Evolutionary conservation across 2,888 invertebrate species (phyloP), one percentile per base, ranked within the genome.

Genomic region (Lepidocyrtoides sp.): DNA sequence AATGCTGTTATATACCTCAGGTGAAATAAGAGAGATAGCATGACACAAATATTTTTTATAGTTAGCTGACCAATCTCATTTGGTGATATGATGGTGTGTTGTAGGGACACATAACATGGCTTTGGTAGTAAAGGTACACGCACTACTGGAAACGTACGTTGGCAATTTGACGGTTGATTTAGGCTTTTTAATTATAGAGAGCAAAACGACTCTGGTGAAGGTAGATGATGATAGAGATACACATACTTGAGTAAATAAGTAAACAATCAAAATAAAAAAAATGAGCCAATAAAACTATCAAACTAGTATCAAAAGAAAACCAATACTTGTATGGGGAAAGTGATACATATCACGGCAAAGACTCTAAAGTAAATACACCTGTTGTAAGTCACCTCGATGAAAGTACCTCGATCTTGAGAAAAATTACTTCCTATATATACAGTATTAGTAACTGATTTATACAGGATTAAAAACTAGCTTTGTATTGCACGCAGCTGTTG

Each of bases 51-150:
- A 44, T 41, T 23, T 41, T 41, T 20, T 23, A 54, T 2, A 57
- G 51, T 54, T 79, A 79, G 32, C 51, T 79, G 79, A 54, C 79
- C 79, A 79, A 79, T 79, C 54, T n/a, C 57, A 20, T 79, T 79
- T 79, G 79, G 79, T 54, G 41, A 44, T 60, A 60, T 32, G 32
- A 36, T 26, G 48, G 36, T 5, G 66, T 2, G 57, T 57, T 2
- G 57, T 20, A 1, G n/a, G 14, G 32, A 23, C 23, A 60, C 26
- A 29, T 29, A 57, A 60, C 5, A 63, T 3, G 29, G 63, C 29
- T 8, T 0, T 63, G 1, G 63, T 14, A 14, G 29, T 29, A 2
- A 32, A 66, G 66, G 26, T 60, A 60, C 48, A 48, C 60, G 26
- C 60, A 26, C 60, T 60, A 60, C 60, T 44, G 12, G 0, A 54